Conservation (phyloP, 1,140 invertebrate genomes). For the Hypsibius dujardini region DNA sequence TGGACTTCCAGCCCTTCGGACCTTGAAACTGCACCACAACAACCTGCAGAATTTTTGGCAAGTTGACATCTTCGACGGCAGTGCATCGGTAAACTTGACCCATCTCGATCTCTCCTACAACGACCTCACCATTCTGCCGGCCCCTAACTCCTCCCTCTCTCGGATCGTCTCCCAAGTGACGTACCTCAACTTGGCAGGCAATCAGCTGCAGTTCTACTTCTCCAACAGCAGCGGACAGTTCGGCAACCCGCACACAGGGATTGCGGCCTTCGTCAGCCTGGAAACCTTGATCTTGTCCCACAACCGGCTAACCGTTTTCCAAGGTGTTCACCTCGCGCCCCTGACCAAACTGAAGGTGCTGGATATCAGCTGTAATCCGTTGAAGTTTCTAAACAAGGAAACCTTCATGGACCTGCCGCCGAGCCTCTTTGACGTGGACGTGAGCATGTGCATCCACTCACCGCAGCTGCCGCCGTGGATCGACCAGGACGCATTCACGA, state of each 20-base stretch:
- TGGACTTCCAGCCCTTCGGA: no score
- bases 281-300: conserved; percentile 53
- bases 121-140: background rate
- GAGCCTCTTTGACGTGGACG: background rate
- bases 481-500: background rate
- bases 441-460: conserved; percentile 5
- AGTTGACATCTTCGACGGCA: background rate
- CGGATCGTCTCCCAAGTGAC: background rate
- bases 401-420: background rate
- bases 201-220: background rate
- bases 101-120: background rate
- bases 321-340: background rate
- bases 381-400: background rate
- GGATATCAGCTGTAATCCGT: background rate
- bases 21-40: no score
- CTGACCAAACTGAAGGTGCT: background rate
- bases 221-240: background rate
- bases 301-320: conserved; percentile 36
- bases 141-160: no score
- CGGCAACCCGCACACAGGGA: background rate
- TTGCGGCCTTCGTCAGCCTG: conserved; percentile 57
- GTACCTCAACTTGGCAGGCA: background rate
- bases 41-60: no score
- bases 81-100: background rate
- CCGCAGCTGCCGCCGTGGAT: background rate